Base-by-base conservation (phyloP, 1,140 invertebrate genomes). In the Lepidurus apus region DNA sequence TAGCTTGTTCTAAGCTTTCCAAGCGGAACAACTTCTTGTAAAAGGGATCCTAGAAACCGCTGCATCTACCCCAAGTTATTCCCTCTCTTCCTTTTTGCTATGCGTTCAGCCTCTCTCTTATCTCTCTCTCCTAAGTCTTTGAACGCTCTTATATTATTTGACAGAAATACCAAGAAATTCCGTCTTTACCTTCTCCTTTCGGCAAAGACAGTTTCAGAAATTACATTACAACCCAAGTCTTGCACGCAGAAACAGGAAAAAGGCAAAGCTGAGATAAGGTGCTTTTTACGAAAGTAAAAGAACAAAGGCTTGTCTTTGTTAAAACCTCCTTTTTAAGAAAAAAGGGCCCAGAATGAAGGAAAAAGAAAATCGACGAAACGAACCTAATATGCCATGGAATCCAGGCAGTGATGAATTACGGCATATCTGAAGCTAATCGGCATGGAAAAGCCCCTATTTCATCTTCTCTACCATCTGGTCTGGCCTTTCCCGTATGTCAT, bases 81-180 rank as follows among this genome's bases (percentile, higher is more conserved):
- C 53, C 53, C 17, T 65, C 21, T 65, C 53, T 65, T 13, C 21
- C 53, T 34, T 34, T 26, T 34, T 34, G 34, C 34, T 34, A 34
- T 34, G 34, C 4, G 34, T 34, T 34, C 34, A 34, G 2, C 34
- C 3, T 34, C 34, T 34, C 34, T 34, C 34, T 34, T 65, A 65
- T 65, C 53, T 65, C 53, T 65, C 53, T 65, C 53, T 7, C 13
- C 53, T 13, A 13, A n/a, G 17, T 13, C 53, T 13, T 17, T 65
- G 53, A 65, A 65, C 21, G 53, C 53, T 65, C 53, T 65, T 65
- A 65, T 17, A 65, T 65, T 65, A 65, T 65, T 65, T 65, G 53
- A 65, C 53, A 65, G 53, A 65, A 65, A 65, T 65, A 7, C 53
- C 53, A n/a, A 7, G 21, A 65, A 65, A 65, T 65, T 65, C 53